Base-by-base conservation (phyloP, 35 echinoderm and acorn worm species). In the Ophioderma brevispina region DNA sequence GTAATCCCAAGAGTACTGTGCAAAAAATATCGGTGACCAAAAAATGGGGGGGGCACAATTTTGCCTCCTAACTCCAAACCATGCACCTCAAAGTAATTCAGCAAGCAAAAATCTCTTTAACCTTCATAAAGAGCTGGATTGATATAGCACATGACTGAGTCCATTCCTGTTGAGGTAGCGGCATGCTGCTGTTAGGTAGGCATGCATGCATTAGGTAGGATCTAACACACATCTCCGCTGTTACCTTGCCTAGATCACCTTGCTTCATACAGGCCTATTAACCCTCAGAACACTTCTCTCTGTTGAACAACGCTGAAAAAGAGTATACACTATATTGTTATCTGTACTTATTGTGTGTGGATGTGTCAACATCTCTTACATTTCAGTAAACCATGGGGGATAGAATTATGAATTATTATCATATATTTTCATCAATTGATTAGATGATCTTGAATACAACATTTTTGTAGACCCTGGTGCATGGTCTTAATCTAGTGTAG, bases 121-220 rank as follows among this genome's bases (percentile, higher is more conserved):
- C 97, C 97, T 99, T 99, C 97, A 99, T 99, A 76, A 95, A 99
- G 28, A 99, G 85, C 89, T 99, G 97, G 21, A 95, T 33, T 95
- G 84, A 56, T 99, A 99, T 23, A 99, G 91, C 33, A 99, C 94
- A 88, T 95, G 97, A 39, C 50, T 70, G 37, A 86, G 87, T 40
- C 84, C 86, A 35, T 95, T 78, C 10, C 84, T 85, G 77, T 92
- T 95, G 5, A 99, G 84, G 64, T 99, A 87, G 25, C 88, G 87
- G 55, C 97, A 99, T 31, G 90, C 70, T 15, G 93, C 85, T 8
- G 93, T 99, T 1, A 99, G 93, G 80, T 95, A 93, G 3, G 49
- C 37, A 52, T 87, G 77, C 97, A 99, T 64, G 64, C 80, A 31
- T 70, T 80, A 18, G 95, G 39, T 88, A 32, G 97, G 91, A 55